Percentiles rank a stretch among this genome's conserved stretches.
Conservation (phyloP, 2,888 invertebrate genomes). For the Euplexia lucipara region DNA sequence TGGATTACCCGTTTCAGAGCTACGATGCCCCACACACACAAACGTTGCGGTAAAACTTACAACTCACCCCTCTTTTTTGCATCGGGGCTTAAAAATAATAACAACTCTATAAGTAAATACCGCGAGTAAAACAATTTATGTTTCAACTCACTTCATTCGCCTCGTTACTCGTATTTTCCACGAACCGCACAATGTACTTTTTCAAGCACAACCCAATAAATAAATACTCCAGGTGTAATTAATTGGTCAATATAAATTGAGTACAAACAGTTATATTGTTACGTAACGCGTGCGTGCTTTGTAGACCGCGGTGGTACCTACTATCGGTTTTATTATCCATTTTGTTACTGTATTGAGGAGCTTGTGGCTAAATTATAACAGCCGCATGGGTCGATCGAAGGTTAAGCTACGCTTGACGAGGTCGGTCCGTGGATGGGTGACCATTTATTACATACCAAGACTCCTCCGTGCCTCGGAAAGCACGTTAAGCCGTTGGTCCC, state of each 20-base stretch:
- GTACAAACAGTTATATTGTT: conserved; percentile 31
- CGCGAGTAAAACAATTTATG: conserved; percentile 22
- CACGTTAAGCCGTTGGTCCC: too few relatives aligned
- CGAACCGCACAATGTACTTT: conserved; percentile 8
- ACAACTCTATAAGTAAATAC: not conserved
- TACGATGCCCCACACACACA: too few relatives aligned
- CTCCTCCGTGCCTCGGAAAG: too few relatives aligned
- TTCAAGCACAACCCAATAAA: conserved; percentile 20
- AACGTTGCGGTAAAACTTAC: too few relatives aligned
- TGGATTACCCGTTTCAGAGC: too few relatives aligned
- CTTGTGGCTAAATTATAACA: too few relatives aligned
- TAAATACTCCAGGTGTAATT: conserved; percentile 38
- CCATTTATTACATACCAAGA: too few relatives aligned
- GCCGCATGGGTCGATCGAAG: too few relatives aligned
- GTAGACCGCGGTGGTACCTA: conserved; percentile 29
- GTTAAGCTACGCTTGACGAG: too few relatives aligned
- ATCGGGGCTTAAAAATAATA: too few relatives aligned
- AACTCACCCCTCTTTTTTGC: too few relatives aligned
- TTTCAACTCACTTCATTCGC: conserved; percentile 34
- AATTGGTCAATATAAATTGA: conserved; percentile 35
- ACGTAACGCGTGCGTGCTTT: conserved; percentile 48
- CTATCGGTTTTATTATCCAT: conserved; percentile 35
- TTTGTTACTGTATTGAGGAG: conserved; percentile 31
- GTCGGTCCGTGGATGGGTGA: too few relatives aligned
- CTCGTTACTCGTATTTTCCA: conserved; percentile 34